phyloP scores from a whole-genome alignment of 2,113 vertebrate genomes.

The Tachysurus vachellii region DNA sequence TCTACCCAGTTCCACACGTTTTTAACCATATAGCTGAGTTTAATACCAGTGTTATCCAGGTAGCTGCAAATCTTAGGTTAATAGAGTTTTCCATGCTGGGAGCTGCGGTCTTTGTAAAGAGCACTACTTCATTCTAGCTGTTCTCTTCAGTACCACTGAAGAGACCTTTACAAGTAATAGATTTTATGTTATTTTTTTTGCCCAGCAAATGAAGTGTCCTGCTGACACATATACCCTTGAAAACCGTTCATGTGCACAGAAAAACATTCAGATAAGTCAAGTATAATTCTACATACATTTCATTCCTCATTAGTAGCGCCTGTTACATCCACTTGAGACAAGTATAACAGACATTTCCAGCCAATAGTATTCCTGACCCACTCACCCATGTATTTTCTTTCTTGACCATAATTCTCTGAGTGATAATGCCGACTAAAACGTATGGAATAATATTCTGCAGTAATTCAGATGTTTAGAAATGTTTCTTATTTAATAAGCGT shows the following conservation, averaged over 20 bases:
- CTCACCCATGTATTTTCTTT: too few relatives aligned
- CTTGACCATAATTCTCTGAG: not conserved
- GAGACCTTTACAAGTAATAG: not conserved
- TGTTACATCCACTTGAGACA: not conserved
- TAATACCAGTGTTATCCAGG: slow-evolving; percentile 19
- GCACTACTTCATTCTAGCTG: slow-evolving; percentile 7
- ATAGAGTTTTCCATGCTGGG: slow-evolving; percentile 36
- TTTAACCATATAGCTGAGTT: slow-evolving; percentile 32
- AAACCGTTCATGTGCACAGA: not conserved
- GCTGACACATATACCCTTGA: not conserved
- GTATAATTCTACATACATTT: not conserved
- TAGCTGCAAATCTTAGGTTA: slow-evolving; percentile 37
- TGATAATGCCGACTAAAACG: not conserved
- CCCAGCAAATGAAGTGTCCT: not conserved
- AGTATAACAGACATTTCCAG: too few relatives aligned
- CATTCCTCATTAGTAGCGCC: not conserved
- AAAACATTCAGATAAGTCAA: not conserved
- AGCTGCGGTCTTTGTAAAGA: slow-evolving; percentile 16
- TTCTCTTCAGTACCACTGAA: not conserved
- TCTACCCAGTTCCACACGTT: not conserved
- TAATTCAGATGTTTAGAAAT: not conserved
- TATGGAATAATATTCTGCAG: not conserved
- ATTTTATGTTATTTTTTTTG: not conserved
- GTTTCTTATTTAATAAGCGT: not conserved
- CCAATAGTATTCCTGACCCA: too few relatives aligned